Evolutionary conservation across 1,140 invertebrate genomes (phyloP), one percentile per base, ranked within the genome.

Genomic region (Gyrodactylus salaris): DNA sequence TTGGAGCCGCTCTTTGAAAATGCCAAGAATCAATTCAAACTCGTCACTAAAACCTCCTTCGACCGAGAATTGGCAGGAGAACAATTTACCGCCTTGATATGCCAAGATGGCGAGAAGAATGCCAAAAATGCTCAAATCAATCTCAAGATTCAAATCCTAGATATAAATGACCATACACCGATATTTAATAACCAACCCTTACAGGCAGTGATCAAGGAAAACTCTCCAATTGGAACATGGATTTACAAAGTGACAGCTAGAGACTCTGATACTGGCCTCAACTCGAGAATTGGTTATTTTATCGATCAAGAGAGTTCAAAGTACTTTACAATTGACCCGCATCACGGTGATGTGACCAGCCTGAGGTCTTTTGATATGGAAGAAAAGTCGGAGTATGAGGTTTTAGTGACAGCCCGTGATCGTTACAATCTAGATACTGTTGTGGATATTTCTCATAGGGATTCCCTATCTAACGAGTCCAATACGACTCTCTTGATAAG

Each of bases 131-230:
- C 87, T 0, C 83, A 84, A 20, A 85, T 87, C 0, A 85, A 84
- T 68, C 83, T 93, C 1, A 81, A 83, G 22, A 84, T 94, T 1
- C 81, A 83, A 1, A 84, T 95, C 0, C 78, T 85, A 0, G 89
- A 94, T 78, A 86, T 87, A 76, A 94, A 96, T 78, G 91, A 94
- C 80, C 91, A 94, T 78, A 85, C 85, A 74, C 90, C 90, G 0
- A 81, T 86, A 16, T 91, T 93, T 71, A 7, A 24, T 2, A 71
- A 71, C 26, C 7, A 7, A 71, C 70, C 70, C 20, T 25, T 71
- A 26, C 21, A 25, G 25, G 70, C 70, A 2, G 2, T 25, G 7
- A 25, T 71, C 7, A 71, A 71, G 25, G 70, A 71, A 71, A 71
- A 71, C 25, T 24, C 25, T 20, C 23, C 70, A 1, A 25, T 71